A percentile compares a stretch with the other conserved stretches of the same genome.
These are phyloP conservation scores for Propsilocerus akamusi DNA, from an alignment of 1,140 invertebrate species.

Conservation along the genomic window DNA sequence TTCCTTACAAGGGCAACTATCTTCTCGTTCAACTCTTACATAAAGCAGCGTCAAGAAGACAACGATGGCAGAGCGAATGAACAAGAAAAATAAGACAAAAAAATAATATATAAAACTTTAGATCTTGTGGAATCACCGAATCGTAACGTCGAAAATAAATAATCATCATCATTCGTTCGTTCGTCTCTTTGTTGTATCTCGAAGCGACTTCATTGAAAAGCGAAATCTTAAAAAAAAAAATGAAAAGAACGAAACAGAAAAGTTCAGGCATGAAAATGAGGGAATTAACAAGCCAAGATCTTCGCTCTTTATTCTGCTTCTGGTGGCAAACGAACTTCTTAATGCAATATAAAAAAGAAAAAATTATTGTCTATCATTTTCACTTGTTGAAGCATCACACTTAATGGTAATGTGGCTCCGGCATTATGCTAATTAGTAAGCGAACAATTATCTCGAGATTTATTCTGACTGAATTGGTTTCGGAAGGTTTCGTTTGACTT, in stretches of 20 bases:
- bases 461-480: not conserved
- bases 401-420: not conserved
- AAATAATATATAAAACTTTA: too few species aligned
- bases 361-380: not conserved
- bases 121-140: conserved; percentile 1
- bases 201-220: not conserved
- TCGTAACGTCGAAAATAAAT: conserved; percentile 1
- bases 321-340: too few species aligned
- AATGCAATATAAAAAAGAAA: too few species aligned
- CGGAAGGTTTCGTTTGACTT: not conserved
- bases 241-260: too few species aligned
- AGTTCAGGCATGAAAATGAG: too few species aligned
- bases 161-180: not conserved
- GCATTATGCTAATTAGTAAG: not conserved
- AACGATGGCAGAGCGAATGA: not conserved
- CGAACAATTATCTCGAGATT: not conserved
- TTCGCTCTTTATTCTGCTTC: too few species aligned
- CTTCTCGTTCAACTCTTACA: too few species aligned
- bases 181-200: not conserved
- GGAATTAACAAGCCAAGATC: too few species aligned
- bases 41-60: not conserved
- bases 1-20: too few species aligned
- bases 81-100: not conserved
- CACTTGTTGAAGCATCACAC: too few species aligned
- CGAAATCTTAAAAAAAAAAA: not conserved